Evolutionary conservation across 2,113 vertebrate genomes (phyloP), one percentile per base, ranked within the genome.

Genomic region (Zosterops lateralis): DNA sequence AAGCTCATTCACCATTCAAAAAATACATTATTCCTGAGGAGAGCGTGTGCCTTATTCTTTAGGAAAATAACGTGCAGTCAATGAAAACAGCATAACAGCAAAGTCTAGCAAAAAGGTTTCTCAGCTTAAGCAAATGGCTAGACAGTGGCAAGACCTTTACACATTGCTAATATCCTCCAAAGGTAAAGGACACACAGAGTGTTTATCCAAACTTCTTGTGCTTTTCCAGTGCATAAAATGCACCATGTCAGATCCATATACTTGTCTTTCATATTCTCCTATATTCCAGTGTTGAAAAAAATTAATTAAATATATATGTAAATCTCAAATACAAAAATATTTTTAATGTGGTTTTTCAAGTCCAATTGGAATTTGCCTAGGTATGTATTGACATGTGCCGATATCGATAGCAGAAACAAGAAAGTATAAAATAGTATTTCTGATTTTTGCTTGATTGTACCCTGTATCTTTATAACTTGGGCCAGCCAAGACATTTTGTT

Each of bases 21-120:
- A 97, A 92, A 96, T 94, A 96, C 79, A 90, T 93, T 92, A 96
- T 98, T 98, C 98, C 98, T 98, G 98, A 98, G 98, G 97, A 96
- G 73, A 94, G 89, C 64, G 64, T 98, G 95, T 97, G 95, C 96
- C 95, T 86, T 96, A 88, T 84, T 94, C 95, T 94, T 97, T 53
- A 94, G 86, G 95, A 94, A 97, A 95, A 90, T 67, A 92, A 94
- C 88, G 51, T 96, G 94, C 94, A 97, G 91, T 96, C 81, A 75
- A 61, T 96, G 93, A 61, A 97, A 97, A 97, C 93, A 96, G 78
- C 84, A 83, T 68, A 77, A 97, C 38, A 38, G 97, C 7, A 0
- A 84, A 93, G 73, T 60, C 75, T 71, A 92, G 78, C 86, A 96
- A 94, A 98, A 96, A 54, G 84, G 76, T 91, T 71, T 96, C 79